phyloP scores from a whole-genome alignment of 2,113 vertebrate species.

The Stigmatopora argus region DNA sequence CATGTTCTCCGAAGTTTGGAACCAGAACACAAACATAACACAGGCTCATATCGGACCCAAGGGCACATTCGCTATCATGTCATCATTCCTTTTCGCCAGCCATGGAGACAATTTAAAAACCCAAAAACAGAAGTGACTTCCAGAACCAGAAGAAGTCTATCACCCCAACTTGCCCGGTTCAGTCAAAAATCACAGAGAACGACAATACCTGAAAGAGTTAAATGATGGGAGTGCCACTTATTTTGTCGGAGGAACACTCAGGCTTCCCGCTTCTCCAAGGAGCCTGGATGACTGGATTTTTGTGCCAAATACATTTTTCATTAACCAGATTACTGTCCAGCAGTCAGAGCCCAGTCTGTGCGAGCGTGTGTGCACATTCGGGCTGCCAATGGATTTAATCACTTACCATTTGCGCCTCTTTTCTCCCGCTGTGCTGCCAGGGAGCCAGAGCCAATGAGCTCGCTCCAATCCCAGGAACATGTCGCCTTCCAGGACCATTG shows the following conservation, averaged over 20 bases:
- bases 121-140: background rate
- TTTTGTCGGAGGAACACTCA: background rate
- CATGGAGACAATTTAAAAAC: background rate
- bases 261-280: background rate
- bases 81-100: background rate
- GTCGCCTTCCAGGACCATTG: conserved; percentile 43
- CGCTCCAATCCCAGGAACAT: conserved; percentile 60
- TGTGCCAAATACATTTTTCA: conserved; percentile 50
- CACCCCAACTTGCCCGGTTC: background rate
- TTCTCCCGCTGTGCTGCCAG: conserved; percentile 44
- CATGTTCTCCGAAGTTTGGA: background rate
- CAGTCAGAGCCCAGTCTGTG: conserved; percentile 36
- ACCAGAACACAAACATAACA: background rate
- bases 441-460: conserved; percentile 61
- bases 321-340: conserved; percentile 65
- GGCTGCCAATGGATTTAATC: conserved; percentile 69
- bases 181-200: background rate
- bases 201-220: background rate
- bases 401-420: conserved; percentile 48
- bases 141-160: background rate
- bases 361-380: conserved; percentile 9
- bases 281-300: background rate
- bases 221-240: background rate
- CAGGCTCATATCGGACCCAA: background rate
- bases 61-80: background rate